Percentiles rank a stretch among this genome's conserved stretches.
Evolutionary conservation across 2,888 invertebrate species (phyloP).

Genomic region (Beris chalybata): DNA sequence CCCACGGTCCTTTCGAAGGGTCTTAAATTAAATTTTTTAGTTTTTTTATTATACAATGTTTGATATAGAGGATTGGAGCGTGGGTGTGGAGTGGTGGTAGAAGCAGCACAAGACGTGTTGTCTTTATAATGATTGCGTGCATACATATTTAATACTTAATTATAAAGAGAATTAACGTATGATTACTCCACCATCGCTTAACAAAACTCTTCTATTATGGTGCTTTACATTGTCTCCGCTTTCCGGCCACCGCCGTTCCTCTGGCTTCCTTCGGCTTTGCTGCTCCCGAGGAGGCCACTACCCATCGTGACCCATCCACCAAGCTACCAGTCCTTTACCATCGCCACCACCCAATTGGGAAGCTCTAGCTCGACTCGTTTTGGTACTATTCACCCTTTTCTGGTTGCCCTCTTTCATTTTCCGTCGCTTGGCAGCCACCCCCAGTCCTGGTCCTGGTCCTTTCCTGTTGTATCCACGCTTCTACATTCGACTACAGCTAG

Average conservation of each 20-base stretch:
- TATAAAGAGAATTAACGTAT: constrained; percentile 41
- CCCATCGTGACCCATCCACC: constrained; percentile 7
- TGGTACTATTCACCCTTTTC: constrained; percentile 9
- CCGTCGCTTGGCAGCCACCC: not conserved
- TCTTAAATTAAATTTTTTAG: constrained; percentile 32
- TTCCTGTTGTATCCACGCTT: too few species aligned
- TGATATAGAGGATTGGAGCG: constrained; percentile 10
- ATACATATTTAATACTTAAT: constrained; percentile 42
- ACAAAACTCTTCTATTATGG: constrained; percentile 37
- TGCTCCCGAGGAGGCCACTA: constrained; percentile 11
- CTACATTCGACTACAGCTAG: too few species aligned
- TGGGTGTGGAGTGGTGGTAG: constrained; percentile 1
- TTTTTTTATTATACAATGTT: constrained; percentile 18
- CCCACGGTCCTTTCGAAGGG: constrained; percentile 21
- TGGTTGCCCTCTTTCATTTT: constrained; percentile 22
- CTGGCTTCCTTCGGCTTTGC: not conserved
- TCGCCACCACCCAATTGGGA: constrained; percentile 22
- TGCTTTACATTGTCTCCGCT: constrained; percentile 37
- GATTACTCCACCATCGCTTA: constrained; percentile 38
- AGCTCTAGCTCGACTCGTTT: constrained; percentile 27
- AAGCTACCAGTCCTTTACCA: constrained; percentile 20
- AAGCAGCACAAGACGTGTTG: constrained; percentile 33
- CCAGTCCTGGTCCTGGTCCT: too few species aligned
- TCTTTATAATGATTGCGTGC: constrained; percentile 42
- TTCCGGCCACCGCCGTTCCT: constrained; percentile 18